Evolutionary conservation across 2,113 vertebrate genomes (phyloP).

Genomic region (Brachyhypopomus gauderio): DNA sequence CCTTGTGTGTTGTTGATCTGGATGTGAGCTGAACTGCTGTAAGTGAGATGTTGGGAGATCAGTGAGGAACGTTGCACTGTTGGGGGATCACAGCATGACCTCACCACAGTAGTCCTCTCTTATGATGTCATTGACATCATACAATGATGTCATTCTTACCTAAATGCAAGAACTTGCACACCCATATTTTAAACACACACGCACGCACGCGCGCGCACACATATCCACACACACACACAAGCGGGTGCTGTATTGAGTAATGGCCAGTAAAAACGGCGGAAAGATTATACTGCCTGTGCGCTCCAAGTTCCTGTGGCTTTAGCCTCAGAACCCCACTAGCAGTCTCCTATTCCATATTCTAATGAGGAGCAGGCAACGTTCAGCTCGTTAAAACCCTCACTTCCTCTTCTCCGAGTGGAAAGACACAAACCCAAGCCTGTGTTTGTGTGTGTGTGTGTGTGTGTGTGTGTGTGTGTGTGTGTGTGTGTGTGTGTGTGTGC

Average conservation of each 20-base stretch:
- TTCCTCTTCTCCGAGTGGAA: constrained; percentile 61
- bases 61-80: constrained; percentile 18
- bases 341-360: constrained; percentile 67
- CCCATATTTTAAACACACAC: neutral
- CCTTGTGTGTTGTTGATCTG: constrained; percentile 14
- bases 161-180: neutral
- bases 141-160: constrained; percentile 6
- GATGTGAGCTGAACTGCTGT: neutral
- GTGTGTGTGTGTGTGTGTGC: constrained; percentile 60
- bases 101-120: neutral
- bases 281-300: constrained; percentile 61
- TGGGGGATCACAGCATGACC: constrained; percentile 3
- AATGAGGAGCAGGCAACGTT: constrained; percentile 70
- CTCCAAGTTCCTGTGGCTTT: constrained; percentile 69
- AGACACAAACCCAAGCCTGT: constrained; percentile 30
- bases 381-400: constrained; percentile 66
- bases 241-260: constrained; percentile 14
- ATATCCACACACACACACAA: constrained; percentile 2
- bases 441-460: constrained; percentile 62
- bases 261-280: constrained; percentile 60
- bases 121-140: neutral
- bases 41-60: constrained; percentile 25
- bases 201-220: neutral
- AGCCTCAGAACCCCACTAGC: constrained; percentile 60
- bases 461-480: constrained; percentile 62